phyloP scores from a whole-genome alignment of 1,140 invertebrate species.

The Leptonema lineaticorne region DNA sequence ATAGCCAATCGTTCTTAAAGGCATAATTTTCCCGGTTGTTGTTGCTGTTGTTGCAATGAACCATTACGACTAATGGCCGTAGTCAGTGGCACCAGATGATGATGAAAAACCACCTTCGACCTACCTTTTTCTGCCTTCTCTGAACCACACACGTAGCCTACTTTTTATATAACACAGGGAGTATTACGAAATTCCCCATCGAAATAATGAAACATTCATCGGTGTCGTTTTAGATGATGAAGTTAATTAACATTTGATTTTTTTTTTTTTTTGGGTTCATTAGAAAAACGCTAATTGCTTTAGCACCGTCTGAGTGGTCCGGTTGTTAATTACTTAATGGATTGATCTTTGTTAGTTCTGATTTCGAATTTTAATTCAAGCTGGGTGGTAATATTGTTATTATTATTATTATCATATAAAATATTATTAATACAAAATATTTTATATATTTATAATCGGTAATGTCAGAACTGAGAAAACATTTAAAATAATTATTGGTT shows the following conservation, averaged over 20 bases:
- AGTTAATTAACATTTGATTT: neutral
- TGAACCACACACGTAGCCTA: neutral
- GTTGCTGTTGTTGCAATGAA: neutral
- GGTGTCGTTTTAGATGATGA: neutral
- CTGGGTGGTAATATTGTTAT: too few relatives aligned
- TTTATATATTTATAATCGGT: too few relatives aligned
- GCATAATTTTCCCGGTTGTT: too few relatives aligned
- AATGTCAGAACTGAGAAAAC: too few relatives aligned
- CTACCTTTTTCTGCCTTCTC: neutral
- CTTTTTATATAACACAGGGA: neutral
- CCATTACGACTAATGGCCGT: constrained; percentile 8
- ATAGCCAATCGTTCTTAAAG: too few relatives aligned
- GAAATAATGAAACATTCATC: neutral
- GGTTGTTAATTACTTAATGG: too few relatives aligned
- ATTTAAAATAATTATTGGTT: too few relatives aligned
- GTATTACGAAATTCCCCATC: neutral
- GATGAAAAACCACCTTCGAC: constrained; percentile 16
- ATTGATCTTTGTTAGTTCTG: too few relatives aligned
- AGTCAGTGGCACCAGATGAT: neutral
- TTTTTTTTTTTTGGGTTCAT: neutral
- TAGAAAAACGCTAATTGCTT: neutral
- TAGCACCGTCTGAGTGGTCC: neutral
- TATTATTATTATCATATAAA: too few relatives aligned
- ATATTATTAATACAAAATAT: too few relatives aligned
- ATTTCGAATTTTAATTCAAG: too few relatives aligned